Conservation (phyloP, 2,797 vertebrate species). For the Erithacus rubecula region DNA sequence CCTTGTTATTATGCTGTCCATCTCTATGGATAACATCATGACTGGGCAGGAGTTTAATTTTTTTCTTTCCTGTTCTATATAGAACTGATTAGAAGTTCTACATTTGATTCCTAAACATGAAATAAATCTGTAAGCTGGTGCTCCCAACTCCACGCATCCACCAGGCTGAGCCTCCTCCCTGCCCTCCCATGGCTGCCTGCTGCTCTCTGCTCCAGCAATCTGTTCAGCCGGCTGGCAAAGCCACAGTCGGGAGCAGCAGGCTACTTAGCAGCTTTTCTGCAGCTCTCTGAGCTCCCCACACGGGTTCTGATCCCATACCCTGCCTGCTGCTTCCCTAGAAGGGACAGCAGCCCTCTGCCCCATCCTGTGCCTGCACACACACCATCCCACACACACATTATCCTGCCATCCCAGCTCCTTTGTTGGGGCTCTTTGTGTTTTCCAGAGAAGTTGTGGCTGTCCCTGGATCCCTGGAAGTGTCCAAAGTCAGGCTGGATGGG, state of each 20-base stretch:
- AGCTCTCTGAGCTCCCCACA: not conserved
- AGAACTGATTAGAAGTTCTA: not conserved
- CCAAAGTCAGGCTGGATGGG: fast-evolving
- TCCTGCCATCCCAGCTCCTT: fast-evolving
- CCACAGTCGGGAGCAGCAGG: not conserved
- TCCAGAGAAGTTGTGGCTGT: not conserved
- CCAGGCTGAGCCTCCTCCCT: not conserved
- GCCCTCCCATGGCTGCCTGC: not conserved
- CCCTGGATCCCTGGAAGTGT: not conserved
- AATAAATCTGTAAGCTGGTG: not conserved
- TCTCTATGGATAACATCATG: not conserved
- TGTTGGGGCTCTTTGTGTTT: fast-evolving
- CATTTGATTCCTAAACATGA: not conserved
- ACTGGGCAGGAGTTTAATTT: not conserved
- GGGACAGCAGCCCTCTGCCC: not conserved
- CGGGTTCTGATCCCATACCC: not conserved
- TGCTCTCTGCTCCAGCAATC: constrained; percentile 11
- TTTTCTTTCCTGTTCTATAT: not conserved
- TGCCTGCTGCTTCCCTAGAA: not conserved
- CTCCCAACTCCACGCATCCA: fast-evolving
- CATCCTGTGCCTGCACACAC: fast-evolving
- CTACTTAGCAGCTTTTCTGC: constrained; percentile 1
- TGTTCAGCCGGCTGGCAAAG: constrained; percentile 43
- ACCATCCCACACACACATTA: fast-evolving
- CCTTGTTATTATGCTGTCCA: not conserved